These are phyloP conservation scores for Hypotaenidia okinawae DNA, from an alignment of 2,797 vertebrate genomes.

Conservation along the genomic window DNA sequence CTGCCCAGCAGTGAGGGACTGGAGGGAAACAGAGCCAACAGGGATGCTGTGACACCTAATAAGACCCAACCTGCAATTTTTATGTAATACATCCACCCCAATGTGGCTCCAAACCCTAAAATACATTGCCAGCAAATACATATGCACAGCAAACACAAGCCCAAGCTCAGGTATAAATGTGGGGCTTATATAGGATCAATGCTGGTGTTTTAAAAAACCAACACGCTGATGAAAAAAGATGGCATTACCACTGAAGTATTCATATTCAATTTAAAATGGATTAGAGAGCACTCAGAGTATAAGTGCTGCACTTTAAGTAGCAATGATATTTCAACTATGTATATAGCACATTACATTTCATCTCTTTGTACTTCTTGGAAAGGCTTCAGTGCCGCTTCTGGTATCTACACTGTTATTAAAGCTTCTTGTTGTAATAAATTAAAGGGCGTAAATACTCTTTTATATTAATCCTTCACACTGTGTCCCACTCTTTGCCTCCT, in stretches of 20 bases:
- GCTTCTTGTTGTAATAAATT: not conserved
- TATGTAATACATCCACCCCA: not conserved
- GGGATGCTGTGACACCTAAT: accelerated
- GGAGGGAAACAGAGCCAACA: not conserved
- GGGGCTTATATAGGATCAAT: not conserved
- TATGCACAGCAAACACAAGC: not conserved
- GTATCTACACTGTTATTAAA: not conserved
- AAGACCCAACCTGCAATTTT: not conserved
- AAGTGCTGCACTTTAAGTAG: slow-evolving; percentile 40
- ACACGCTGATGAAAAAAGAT: not conserved
- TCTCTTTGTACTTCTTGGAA: not conserved
- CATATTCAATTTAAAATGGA: slow-evolving; percentile 51
- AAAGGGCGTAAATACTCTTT: not conserved
- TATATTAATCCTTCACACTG: not conserved
- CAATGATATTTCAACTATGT: slow-evolving; percentile 5
- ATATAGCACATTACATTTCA: not conserved
- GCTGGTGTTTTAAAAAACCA: not conserved
- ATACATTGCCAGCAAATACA: not conserved
- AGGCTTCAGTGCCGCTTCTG: not conserved
- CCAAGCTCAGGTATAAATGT: not conserved
- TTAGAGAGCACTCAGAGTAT: not conserved
- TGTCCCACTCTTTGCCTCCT: not conserved
- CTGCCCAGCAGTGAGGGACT: not conserved
- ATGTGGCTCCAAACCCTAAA: not conserved
- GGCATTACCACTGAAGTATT: not conserved